Percentiles rank a stretch among this genome's conserved stretches.
Evolutionary conservation across 1,140 invertebrate genomes (phyloP).

Genomic region (Portunus trituberculatus): DNA sequence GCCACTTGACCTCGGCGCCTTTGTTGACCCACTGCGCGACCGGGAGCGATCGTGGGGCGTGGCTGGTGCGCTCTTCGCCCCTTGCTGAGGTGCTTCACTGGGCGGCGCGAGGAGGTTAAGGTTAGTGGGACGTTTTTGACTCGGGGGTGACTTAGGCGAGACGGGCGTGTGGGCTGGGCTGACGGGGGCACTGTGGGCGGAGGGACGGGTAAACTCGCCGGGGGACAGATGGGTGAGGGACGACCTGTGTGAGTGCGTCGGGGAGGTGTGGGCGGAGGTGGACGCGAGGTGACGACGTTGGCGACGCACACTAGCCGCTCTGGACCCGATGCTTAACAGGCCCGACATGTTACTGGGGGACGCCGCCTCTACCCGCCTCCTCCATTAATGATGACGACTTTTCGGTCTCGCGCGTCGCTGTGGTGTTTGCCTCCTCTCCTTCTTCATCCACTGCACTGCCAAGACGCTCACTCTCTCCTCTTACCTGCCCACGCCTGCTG

Average conservation of each 20-base stretch:
- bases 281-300: slow-evolving; percentile 13
- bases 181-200: slow-evolving; percentile 41
- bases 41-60: background rate
- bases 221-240: slow-evolving; percentile 11
- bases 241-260: slow-evolving; percentile 27
- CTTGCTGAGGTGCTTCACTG: background rate
- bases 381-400: slow-evolving; percentile 35
- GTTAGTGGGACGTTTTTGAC: background rate
- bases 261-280: slow-evolving; percentile 47
- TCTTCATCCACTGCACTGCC: background rate
- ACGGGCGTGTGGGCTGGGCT: background rate
- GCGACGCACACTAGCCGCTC: slow-evolving; percentile 49
- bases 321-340: slow-evolving; percentile 56
- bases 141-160: background rate
- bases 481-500: background rate
- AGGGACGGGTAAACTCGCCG: background rate
- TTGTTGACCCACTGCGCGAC: background rate
- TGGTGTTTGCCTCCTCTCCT: background rate
- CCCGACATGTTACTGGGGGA: slow-evolving; percentile 53
- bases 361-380: background rate
- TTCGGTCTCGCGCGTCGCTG: background rate
- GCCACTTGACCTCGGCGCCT: background rate
- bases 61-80: background rate
- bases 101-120: slow-evolving; percentile 36
- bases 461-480: background rate